Evolutionary conservation across 2,888 invertebrate genomes (phyloP).

Genomic region (Prenolepis imparis): DNA sequence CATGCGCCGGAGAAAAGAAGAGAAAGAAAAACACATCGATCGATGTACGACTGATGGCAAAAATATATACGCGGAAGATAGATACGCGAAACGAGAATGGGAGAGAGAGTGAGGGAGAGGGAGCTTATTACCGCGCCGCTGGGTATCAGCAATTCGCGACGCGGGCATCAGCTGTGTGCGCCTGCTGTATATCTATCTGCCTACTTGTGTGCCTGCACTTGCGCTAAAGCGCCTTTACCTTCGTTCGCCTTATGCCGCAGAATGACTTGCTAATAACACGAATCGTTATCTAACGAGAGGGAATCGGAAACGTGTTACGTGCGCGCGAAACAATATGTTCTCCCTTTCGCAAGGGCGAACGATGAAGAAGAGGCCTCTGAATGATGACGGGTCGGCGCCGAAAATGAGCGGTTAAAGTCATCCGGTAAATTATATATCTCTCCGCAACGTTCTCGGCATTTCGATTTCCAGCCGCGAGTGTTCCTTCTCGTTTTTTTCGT

Average conservation of each 20-base stretch:
- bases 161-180: not conserved
- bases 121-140: slow-evolving; percentile 49
- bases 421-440: slow-evolving; percentile 22
- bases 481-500: not conserved
- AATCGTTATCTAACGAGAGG: slow-evolving; percentile 64
- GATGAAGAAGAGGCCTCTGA: too few relatives aligned
- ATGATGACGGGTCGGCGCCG: slow-evolving; percentile 34
- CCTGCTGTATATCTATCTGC: not conserved
- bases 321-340: slow-evolving; percentile 46
- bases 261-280: slow-evolving; percentile 64
- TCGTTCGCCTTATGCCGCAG: slow-evolving; percentile 59
- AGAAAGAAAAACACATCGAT: not conserved
- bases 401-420: slow-evolving; percentile 43
- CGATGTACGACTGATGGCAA: slow-evolving; percentile 26
- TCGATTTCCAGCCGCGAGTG: slow-evolving; percentile 14
- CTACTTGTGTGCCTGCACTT: slow-evolving; percentile 35
- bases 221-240: slow-evolving; percentile 49
- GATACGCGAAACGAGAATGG: slow-evolving; percentile 14
- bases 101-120: not conserved
- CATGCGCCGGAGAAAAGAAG: not conserved
- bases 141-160: slow-evolving; percentile 45
- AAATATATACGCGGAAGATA: slow-evolving; percentile 55
- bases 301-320: slow-evolving; percentile 49
- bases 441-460: slow-evolving; percentile 14
- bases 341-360: slow-evolving; percentile 3